Conservation (phyloP, 1,140 invertebrate species). For the Aporrectodea caliginosa region DNA sequence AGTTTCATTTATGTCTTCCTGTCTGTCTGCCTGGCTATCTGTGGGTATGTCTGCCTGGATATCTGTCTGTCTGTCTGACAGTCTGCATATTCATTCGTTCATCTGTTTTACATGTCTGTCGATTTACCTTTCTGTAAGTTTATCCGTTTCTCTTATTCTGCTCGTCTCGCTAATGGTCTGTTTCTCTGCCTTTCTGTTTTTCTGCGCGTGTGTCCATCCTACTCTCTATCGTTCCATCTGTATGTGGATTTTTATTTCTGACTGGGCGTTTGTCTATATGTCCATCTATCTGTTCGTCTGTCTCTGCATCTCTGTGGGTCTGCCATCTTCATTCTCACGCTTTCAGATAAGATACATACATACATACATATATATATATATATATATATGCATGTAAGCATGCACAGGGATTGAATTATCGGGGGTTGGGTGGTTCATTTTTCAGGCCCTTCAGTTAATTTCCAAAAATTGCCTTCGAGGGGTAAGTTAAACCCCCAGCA, state of each 20-base stretch:
- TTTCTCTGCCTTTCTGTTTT: background rate
- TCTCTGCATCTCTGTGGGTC: background rate
- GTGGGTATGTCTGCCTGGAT: too few species aligned
- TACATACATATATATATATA: too few species aligned
- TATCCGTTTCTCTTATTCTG: background rate
- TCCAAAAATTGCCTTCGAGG: too few species aligned
- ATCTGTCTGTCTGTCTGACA: background rate
- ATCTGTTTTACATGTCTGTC: background rate
- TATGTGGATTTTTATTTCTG: background rate
- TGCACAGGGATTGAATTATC: too few species aligned
- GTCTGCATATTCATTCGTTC: background rate
- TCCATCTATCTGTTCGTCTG: background rate
- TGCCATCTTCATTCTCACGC: too few species aligned
- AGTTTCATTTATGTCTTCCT: too few species aligned
- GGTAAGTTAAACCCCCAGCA: too few species aligned
- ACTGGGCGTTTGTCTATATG: background rate
- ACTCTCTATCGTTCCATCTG: background rate
- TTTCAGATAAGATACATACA: too few species aligned
- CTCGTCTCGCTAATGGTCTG: background rate
- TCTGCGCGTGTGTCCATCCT: background rate
- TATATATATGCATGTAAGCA: too few species aligned
- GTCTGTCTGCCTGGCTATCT: too few species aligned
- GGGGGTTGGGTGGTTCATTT: too few species aligned
- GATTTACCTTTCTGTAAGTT: background rate
- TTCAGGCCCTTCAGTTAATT: too few species aligned